Evolutionary conservation across 2,113 vertebrate genomes (phyloP), one percentile per base, ranked within the genome.

Genomic region (Hippoglossus stenolepis): DNA sequence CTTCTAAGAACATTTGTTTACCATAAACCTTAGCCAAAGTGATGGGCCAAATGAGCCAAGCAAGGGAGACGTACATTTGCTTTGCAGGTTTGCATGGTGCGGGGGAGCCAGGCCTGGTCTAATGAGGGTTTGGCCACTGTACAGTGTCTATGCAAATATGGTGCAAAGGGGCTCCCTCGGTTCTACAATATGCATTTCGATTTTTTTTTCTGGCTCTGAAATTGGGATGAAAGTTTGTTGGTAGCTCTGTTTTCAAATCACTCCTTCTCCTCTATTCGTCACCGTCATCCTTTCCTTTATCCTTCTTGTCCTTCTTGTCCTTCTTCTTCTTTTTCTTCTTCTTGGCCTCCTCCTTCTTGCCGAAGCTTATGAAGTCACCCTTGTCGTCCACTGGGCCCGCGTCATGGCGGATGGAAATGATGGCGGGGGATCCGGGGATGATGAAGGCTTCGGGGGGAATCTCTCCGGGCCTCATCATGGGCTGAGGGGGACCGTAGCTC

Each of bases 341-440:
- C 96, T 98, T 98, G 94, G 98, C 97, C 80, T 99, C 98, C 85
- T 99, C 98, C 94, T 98, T 98, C 94, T 99, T 99, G 92, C 98
- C 98, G 85, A 99, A 99, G 93, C 97, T 98, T 93, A 99, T 99
- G 94, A 99, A 99, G 94, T 99, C 97, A 88, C 96, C 96, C 94
- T 99, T 99, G 93, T 98, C 97, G 85, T 95, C 96, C 90, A 96
- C 96, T 85, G 93, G 96, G 82, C 96, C 94, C 26, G 94, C 87
- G 90, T 98, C 97, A 85, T 99, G 98, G 79, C 97, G 96, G 85
- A 99, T 99, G 84, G 98, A 99, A 94, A 99, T 99, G 95, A 99
- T 98, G 91, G 98, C 98, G 70, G 98, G 98, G 85, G 98, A 98
- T 93, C 98, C 98, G 0, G 98, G 98, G 92, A 99, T 99, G 95